Base-by-base conservation (phyloP, 2,113 vertebrate species). In the Nothobranchius furzeri region DNA sequence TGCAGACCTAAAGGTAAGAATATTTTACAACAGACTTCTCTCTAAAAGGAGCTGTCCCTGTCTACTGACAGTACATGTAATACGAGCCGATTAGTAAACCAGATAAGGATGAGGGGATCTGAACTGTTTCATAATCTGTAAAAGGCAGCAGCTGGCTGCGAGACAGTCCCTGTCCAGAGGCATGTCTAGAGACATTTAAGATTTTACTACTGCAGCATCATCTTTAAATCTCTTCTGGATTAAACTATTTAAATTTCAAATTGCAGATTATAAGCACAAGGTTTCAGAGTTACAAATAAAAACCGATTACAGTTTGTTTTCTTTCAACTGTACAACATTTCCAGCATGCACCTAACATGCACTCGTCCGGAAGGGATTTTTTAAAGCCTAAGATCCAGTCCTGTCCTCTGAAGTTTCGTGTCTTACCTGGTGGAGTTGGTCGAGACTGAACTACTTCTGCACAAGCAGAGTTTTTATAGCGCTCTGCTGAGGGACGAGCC, bases 361-460 rank as follows among this genome's bases (percentile, higher is more conserved):
- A 30, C 30, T 30, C 61, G 1, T 35, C 48, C 9, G 3, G 1
- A 42, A 61, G 17, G 12, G 35, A 42, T 4, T 63, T 45, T 55
- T 40, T 40, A 30, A 3, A 15, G 37, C 49, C 43, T 24, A n/a
- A 69, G 59, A 81, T 57, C 11, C 51, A 9, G 12, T 30, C 46
- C 11, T 10, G 58, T 36, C 37, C 9, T 1, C 24, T 24, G 61
- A 14, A 14, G 58, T 7, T 37, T 40, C 30, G 63, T 52, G 17
- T 48, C 92, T 92, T 94, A 93, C 93, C 92, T 93, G 86, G 79
- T 81, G 76, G 73, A 88, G 87, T 84, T 85, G 81, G 42, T 78
- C 2, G 84, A 87, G 88, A 92, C 90, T 94, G 91, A 87, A 12
- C 15, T 62, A 81, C 52, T 55, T 51, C 30, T 68, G 60, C 5